Evolutionary conservation across 2,113 vertebrate genomes (phyloP).

Genomic region (Micromys minutus): DNA sequence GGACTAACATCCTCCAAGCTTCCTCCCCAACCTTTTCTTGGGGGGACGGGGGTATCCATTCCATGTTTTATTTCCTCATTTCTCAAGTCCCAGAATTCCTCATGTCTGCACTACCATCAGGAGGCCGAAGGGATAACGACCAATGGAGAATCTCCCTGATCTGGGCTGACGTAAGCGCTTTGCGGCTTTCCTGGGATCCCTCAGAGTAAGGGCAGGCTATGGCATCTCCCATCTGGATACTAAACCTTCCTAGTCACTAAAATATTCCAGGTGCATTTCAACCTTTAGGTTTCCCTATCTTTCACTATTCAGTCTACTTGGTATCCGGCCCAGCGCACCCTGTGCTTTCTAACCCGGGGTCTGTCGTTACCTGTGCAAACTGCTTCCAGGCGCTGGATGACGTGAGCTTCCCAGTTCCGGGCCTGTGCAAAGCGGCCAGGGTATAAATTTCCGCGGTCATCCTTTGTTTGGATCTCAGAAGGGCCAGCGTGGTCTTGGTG

Average conservation of each 20-base stretch:
- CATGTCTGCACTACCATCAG: not conserved
- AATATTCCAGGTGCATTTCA: not conserved
- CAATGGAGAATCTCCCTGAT: not conserved
- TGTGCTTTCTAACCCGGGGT: constrained; percentile 4
- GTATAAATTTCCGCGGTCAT: constrained; percentile 91
- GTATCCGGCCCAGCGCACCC: not conserved
- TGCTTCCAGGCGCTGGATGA: constrained; percentile 97
- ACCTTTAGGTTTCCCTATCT: not conserved
- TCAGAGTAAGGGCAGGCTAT: not conserved
- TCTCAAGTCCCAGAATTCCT: not conserved
- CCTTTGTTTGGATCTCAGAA: constrained; percentile 96
- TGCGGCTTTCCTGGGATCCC: not conserved
- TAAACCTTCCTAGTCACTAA: too few relatives aligned
- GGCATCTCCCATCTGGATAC: not conserved
- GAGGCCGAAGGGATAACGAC: not conserved
- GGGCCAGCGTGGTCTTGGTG: constrained; percentile 95
- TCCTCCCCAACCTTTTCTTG: not conserved
- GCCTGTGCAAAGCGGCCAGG: constrained; percentile 91
- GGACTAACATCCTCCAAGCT: not conserved
- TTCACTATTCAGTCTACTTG: constrained; percentile 1
- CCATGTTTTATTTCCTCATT: not conserved
- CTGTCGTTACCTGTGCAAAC: constrained; percentile 93
- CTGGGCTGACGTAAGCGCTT: not conserved
- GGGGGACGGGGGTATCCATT: too few relatives aligned
- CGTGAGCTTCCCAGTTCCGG: constrained; percentile 95